Percentiles rank a stretch among this genome's conserved stretches.
phyloP scores from a whole-genome alignment of 2,797 vertebrate species.

The Dallia pectoralis region DNA sequence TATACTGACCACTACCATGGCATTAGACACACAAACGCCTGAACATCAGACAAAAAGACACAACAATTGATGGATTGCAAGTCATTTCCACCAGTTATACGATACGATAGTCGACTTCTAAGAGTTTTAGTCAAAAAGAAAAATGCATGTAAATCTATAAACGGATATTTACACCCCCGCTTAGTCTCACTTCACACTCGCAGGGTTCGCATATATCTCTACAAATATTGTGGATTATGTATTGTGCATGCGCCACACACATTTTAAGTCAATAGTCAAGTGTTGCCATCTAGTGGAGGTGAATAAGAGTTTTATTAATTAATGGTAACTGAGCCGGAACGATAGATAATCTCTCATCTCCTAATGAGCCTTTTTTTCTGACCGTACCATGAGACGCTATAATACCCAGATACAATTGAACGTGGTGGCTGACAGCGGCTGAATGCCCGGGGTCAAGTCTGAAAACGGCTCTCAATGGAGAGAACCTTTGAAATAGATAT shows the following conservation, averaged over 20 bases:
- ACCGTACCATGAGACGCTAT: neutral
- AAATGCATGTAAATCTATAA: neutral
- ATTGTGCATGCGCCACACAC: neutral
- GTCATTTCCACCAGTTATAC: neutral
- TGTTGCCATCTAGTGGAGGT: neutral
- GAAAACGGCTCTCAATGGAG: no score
- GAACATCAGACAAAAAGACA: neutral
- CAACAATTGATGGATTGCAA: constrained; percentile 48
- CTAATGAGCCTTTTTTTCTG: neutral
- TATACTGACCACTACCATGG: neutral
- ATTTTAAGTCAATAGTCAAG: neutral
- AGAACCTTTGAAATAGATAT: no score
- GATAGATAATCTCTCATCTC: neutral
- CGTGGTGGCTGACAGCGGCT: no score
- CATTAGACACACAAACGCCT: constrained; percentile 49
- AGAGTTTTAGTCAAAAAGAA: neutral
- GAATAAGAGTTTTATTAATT: neutral
- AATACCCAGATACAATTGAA: no score
- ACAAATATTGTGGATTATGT: neutral
- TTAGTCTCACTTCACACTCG: neutral
- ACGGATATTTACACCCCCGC: neutral
- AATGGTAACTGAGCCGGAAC: no score
- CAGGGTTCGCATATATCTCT: neutral
- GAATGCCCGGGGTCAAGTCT: no score
- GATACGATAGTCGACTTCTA: neutral